Conservation (phyloP, 2,797 vertebrate genomes). For the Eremophila alpestris region DNA sequence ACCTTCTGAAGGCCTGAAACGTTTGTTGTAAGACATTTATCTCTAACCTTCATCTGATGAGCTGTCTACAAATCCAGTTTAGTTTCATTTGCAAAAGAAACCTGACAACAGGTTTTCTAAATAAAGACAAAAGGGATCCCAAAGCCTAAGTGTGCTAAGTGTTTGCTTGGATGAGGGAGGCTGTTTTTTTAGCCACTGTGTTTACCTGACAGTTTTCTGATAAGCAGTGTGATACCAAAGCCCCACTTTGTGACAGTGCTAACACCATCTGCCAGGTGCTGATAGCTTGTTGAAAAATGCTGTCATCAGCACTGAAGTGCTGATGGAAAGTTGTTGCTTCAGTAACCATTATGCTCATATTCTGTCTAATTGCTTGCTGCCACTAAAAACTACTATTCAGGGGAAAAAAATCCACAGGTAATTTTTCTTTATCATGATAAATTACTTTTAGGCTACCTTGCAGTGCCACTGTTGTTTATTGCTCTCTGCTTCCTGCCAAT, state of each 20-base stretch:
- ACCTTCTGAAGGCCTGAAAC: background rate
- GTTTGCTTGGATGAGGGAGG: constrained; percentile 67
- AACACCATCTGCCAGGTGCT: constrained; percentile 71
- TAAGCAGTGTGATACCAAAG: constrained; percentile 52
- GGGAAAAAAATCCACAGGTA: background rate
- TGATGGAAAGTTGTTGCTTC: constrained; percentile 54
- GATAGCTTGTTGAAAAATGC: constrained; percentile 50
- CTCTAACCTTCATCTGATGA: background rate
- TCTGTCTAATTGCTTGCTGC: constrained; percentile 18
- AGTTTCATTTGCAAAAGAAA: constrained; percentile 52
- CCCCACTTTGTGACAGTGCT: constrained; percentile 35
- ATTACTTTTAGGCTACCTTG: constrained; percentile 42
- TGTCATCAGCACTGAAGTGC: constrained; percentile 32
- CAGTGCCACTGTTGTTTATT: background rate
- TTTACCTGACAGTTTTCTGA: constrained; percentile 64
- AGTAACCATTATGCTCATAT: constrained; percentile 6
- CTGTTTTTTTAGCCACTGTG: constrained; percentile 39
- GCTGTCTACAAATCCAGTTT: constrained; percentile 41
- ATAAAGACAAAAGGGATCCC: constrained; percentile 34
- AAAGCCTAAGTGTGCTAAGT: constrained; percentile 5
- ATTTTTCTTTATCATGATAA: constrained; percentile 36
- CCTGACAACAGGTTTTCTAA: constrained; percentile 26
- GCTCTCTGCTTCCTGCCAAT: constrained; percentile 1
- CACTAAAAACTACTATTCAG: constrained; percentile 16
- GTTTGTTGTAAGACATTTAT: background rate